Evolutionary conservation across 2,113 vertebrate species (phyloP), one percentile per base, ranked within the genome.

Genomic region (Sylvilagus bachmani): DNA sequence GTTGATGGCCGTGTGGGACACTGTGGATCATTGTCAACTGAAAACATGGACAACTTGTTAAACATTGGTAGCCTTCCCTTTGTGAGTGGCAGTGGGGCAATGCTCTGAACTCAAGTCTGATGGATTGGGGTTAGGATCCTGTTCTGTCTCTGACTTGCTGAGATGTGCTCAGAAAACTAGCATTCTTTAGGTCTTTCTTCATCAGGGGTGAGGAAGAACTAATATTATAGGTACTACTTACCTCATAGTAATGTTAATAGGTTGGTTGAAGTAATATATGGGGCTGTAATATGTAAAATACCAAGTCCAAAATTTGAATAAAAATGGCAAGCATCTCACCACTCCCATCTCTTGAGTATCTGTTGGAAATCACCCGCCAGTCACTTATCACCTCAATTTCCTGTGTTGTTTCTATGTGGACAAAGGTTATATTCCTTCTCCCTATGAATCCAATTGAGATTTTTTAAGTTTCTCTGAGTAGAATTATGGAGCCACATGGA

Each of bases 21-120:
- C 14, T 36, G 0, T 0, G 8, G n/a, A 49, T 21, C 53, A 6
- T 3, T 14, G 14, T 0, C 0, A 8, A 36, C 58, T 33, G 12
- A 6, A 12, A 78, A 17, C 11, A 19, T 78, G 51, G 66, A 10
- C 33, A 53, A n/a, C 24, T 0, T 53, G n/a, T 14, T 17, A 11
- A 19, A 12, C 6, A 1, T 2, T 27, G 13, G 19, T 27, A 25
- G 19, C 7, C 22, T n/a, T 2, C 13, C 6, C n/a, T 29, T 29
- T 7, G 4, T 1, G 2, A 3, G 1, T 9, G 29, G 25, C 5
- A 6, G 0, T 3, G 17, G 31, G 4, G 10, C 83, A 66, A 21
- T 1, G 1, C 25, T 62, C 19, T 44, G 21, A 5, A 6, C 77
- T 95, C 6, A 8, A 71, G 6, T 61, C 14, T 55, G 25, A 29